Conservation (phyloP, 1,140 invertebrate genomes). For the Aphaenogaster ashmeadi region DNA sequence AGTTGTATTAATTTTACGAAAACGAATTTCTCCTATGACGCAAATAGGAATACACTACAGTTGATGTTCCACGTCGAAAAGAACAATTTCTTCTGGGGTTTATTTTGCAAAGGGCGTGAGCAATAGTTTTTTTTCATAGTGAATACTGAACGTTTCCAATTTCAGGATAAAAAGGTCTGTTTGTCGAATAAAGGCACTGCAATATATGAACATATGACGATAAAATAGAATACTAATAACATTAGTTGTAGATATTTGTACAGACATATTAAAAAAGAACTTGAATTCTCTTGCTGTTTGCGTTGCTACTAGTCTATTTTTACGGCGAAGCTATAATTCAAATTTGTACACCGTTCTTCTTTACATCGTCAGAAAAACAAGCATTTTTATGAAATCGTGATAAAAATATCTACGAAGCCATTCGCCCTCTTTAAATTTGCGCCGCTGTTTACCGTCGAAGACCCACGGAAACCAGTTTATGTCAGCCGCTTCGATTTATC, state of each 20-base stretch:
- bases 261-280: background rate
- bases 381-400: slow-evolving; percentile 6
- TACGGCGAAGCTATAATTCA: background rate
- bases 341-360: background rate
- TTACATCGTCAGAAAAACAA: background rate
- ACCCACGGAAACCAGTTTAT: slow-evolving; percentile 26
- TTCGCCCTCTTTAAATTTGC: background rate
- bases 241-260: too few species aligned
- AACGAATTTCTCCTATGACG: background rate
- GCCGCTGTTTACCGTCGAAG: background rate
- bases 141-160: background rate
- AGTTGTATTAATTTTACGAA: background rate
- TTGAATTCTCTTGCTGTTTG: too few species aligned
- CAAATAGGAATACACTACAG: background rate
- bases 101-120: slow-evolving; percentile 1
- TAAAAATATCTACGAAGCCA: background rate
- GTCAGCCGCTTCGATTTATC: slow-evolving; percentile 48
- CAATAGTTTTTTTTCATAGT: background rate
- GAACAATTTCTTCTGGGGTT: slow-evolving; percentile 15
- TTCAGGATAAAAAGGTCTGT: slow-evolving; percentile 11
- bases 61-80: background rate
- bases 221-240: slow-evolving; percentile 9
- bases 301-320: background rate
- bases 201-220: background rate
- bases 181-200: background rate